A percentile compares a stretch with the other conserved stretches of the same genome.
phyloP scores from a whole-genome alignment of 92 coral and sea anemone genomes.

The Blastomussa wellsi region DNA sequence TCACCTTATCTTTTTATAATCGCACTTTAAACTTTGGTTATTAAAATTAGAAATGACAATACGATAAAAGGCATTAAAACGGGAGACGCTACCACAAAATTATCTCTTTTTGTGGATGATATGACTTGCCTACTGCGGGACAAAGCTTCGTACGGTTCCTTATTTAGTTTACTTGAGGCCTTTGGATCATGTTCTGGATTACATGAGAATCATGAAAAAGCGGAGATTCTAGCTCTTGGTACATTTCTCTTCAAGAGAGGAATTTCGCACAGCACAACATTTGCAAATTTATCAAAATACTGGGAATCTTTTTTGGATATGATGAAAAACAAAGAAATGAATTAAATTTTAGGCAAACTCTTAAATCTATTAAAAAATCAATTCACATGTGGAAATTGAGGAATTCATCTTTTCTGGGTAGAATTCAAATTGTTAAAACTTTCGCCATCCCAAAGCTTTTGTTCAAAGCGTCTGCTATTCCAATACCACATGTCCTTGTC shows the following conservation, averaged over 20 bases:
- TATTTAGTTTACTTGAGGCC: background rate
- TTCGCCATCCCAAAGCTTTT: background rate
- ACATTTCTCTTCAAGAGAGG: background rate
- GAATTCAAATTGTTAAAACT: too few species aligned
- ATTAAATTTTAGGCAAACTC: background rate
- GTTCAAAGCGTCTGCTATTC: background rate
- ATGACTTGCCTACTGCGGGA: background rate
- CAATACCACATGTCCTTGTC: background rate
- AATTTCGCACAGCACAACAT: background rate
- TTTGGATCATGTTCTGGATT: background rate
- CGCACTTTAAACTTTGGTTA: too few species aligned
- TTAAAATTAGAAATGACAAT: too few species aligned
- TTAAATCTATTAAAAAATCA: background rate
- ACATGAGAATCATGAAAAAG: background rate
- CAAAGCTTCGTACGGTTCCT: background rate
- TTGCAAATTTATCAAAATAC: background rate
- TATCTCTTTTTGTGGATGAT: background rate
- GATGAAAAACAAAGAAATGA: background rate
- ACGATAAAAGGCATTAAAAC: too few species aligned
- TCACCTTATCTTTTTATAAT: too few species aligned
- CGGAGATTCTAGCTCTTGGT: background rate
- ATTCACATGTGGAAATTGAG: conserved; percentile 1
- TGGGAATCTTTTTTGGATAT: background rate
- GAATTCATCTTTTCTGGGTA: background rate
- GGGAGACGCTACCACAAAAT: too few species aligned